phyloP scores from a whole-genome alignment of 2,888 invertebrate species.

The Apotomis capreana region DNA sequence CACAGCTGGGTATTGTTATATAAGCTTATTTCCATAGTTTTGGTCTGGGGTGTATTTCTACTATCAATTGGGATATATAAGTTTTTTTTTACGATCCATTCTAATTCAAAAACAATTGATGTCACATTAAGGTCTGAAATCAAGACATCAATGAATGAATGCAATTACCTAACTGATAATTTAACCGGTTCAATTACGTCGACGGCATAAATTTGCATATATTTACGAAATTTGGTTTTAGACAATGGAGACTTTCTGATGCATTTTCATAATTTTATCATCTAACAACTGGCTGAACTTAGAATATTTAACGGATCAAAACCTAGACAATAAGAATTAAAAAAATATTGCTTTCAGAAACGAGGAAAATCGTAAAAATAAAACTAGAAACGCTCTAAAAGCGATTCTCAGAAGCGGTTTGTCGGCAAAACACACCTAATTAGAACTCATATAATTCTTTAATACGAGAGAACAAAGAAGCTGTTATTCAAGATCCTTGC shows the following conservation, averaged over 20 bases:
- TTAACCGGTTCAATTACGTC: too few species aligned
- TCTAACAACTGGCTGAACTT: neutral
- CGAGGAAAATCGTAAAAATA: neutral
- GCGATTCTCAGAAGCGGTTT: slow-evolving; percentile 51
- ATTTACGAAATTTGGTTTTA: slow-evolving; percentile 37
- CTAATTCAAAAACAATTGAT: too few species aligned
- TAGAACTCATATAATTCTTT: slow-evolving; percentile 52
- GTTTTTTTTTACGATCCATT: too few species aligned
- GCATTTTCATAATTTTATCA: slow-evolving; percentile 3
- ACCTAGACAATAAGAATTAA: neutral
- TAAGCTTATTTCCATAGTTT: too few species aligned
- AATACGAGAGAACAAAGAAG: slow-evolving; percentile 55
- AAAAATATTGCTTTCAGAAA: neutral
- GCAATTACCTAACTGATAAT: too few species aligned
- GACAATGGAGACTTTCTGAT: slow-evolving; percentile 17
- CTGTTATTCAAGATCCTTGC: slow-evolving; percentile 46
- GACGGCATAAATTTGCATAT: too few species aligned
- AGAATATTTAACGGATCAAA: neutral
- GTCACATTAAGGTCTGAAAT: too few species aligned
- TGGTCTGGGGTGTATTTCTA: too few species aligned
- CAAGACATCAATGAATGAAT: too few species aligned
- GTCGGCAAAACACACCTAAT: slow-evolving; percentile 58
- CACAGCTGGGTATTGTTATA: too few species aligned
- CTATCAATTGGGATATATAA: too few species aligned
- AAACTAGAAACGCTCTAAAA: slow-evolving; percentile 22